phyloP scores from a whole-genome alignment of 2,797 vertebrate genomes.

The Moxostoma hubbsi region DNA sequence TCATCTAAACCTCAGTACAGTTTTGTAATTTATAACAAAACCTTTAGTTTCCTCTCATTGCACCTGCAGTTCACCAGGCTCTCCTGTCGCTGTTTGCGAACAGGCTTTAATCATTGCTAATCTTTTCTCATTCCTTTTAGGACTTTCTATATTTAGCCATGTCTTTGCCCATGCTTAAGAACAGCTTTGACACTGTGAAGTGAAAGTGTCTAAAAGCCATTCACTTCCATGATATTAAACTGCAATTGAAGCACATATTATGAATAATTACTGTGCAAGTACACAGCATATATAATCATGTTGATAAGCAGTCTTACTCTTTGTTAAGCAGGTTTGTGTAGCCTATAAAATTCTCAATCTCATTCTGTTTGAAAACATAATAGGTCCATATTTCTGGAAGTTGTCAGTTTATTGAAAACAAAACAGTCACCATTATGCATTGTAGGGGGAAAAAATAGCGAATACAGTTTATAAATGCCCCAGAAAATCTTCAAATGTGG shows the following conservation, averaged over 20 bases:
- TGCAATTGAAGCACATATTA: not conserved
- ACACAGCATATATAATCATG: no score
- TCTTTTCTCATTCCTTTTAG: constrained; percentile 71
- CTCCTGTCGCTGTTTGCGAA: constrained; percentile 20
- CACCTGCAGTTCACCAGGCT: constrained; percentile 31
- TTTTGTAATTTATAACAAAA: not conserved
- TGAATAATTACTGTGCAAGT: not conserved
- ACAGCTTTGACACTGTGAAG: constrained; percentile 7
- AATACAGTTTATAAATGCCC: constrained; percentile 55
- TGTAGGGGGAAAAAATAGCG: constrained; percentile 34
- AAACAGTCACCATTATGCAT: constrained; percentile 5
- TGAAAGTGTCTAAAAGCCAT: not conserved
- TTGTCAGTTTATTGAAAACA: constrained; percentile 73
- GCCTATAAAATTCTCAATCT: not conserved
- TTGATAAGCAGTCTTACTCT: not conserved
- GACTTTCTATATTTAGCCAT: constrained; percentile 69
- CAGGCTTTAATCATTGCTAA: constrained; percentile 74
- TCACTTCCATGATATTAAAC: constrained; percentile 4
- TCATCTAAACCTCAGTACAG: not conserved
- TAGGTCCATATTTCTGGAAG: constrained; percentile 18
- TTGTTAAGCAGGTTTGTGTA: not conserved
- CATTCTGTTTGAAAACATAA: not conserved
- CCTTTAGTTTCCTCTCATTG: constrained; percentile 11
- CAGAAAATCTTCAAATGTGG: constrained; percentile 18
- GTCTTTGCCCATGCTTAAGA: constrained; percentile 45